Percentiles rank a stretch among this genome's conserved stretches.
Evolutionary conservation across 2,888 invertebrate species (phyloP).

Genomic region (Coelinius sp.): DNA sequence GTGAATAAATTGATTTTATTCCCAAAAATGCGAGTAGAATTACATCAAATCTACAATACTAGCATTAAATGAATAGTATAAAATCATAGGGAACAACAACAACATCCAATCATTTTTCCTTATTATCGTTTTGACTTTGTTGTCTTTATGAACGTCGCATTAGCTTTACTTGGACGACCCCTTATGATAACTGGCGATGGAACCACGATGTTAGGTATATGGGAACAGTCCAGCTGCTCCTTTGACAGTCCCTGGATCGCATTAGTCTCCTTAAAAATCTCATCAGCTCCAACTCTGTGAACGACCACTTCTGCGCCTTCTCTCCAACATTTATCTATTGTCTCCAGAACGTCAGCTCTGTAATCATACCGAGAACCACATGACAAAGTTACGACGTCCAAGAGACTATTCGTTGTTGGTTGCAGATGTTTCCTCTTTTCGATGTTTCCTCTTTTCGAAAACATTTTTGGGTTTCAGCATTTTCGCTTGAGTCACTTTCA

Average conservation of each 20-base stretch:
- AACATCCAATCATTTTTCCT: not conserved
- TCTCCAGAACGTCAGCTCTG: no score
- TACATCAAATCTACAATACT: no score
- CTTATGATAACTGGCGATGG: not conserved
- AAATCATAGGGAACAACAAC: no score
- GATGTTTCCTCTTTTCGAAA: not conserved
- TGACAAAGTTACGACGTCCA: not conserved
- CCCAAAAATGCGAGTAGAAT: no score
- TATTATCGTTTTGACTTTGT: not conserved
- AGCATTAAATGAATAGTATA: no score
- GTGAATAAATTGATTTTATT: no score
- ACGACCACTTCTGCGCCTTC: no score
- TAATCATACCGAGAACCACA: not conserved
- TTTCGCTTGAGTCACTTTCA: not conserved
- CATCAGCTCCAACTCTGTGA: not conserved
- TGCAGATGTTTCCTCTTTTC: not conserved
- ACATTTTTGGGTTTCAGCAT: not conserved
- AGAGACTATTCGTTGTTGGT: not conserved
- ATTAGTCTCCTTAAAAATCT: no score
- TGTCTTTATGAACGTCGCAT: not conserved
- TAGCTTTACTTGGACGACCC: not conserved
- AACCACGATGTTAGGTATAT: not conserved
- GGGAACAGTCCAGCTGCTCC: no score
- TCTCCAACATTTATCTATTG: no score
- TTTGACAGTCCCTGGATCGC: no score